Evolutionary conservation across 2,888 invertebrate species (phyloP).

Genomic region (Lepidonotus clava): DNA sequence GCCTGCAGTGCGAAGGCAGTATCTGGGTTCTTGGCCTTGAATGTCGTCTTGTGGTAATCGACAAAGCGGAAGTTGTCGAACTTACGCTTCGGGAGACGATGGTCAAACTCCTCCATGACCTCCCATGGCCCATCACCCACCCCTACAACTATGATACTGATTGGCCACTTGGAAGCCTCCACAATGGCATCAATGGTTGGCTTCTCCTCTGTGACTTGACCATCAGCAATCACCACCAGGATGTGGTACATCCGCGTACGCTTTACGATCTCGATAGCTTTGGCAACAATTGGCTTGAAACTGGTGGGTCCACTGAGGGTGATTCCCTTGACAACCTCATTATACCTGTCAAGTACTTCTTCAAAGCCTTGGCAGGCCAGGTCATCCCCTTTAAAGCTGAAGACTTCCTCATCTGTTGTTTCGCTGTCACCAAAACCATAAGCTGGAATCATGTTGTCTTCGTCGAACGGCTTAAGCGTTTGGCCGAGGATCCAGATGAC

Average conservation of each 20-base stretch:
- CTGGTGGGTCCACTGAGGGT: conserved; percentile 82
- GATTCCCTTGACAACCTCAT: conserved; percentile 79
- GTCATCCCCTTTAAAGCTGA: conserved; percentile 71
- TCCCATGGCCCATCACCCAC: conserved; percentile 83
- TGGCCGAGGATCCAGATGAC: conserved; percentile 78
- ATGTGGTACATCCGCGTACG: conserved; percentile 74
- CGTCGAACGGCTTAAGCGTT: conserved; percentile 77
- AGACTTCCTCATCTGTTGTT: conserved; percentile 74
- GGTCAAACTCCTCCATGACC: conserved; percentile 81
- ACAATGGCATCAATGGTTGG: conserved; percentile 81
- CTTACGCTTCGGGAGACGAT: conserved; percentile 81
- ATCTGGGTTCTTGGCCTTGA: conserved; percentile 75
- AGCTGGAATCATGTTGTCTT: conserved; percentile 75
- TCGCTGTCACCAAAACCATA: conserved; percentile 78
- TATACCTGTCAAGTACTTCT: conserved; percentile 80
- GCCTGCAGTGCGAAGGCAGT: conserved; percentile 81
- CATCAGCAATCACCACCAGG: conserved; percentile 82
- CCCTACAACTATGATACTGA: conserved; percentile 82
- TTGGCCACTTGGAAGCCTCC: conserved; percentile 81
- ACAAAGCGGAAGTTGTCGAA: conserved; percentile 83
- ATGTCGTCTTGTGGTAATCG: conserved; percentile 80
- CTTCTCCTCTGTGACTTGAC: conserved; percentile 82
- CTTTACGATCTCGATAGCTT: conserved; percentile 81
- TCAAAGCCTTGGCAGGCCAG: conserved; percentile 72
- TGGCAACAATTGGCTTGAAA: conserved; percentile 82